Evolutionary conservation across 2,113 vertebrate genomes (phyloP), one percentile per base, ranked within the genome.

Genomic region (Lepus europaeus): DNA sequence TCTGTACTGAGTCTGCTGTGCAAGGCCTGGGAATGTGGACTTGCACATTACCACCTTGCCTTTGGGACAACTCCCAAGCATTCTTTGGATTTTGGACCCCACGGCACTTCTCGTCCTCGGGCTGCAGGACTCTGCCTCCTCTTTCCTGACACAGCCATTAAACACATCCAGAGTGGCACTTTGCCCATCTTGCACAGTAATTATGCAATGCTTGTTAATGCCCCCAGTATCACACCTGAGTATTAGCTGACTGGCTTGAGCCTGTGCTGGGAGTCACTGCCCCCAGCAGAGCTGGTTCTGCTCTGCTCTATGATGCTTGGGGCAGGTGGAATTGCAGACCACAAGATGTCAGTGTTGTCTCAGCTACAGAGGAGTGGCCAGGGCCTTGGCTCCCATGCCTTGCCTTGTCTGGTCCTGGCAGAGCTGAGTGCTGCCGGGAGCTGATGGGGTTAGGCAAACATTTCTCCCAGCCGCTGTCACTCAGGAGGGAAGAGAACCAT

Each of bases 281-380:
- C n/a, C n/a, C n/a, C n/a, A n/a, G n/a, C n/a, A n/a, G n/a, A n/a
- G n/a, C n/a, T n/a, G n/a, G n/a, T n/a, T n/a, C n/a, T n/a, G n/a
- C n/a, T n/a, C n/a, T 80, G 68, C 23, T 8, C 27, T 6, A 25
- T 8, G 29, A 73, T 6, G 27, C 20, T 56, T 88, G 22, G 33
- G 29, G 33, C 66, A 51, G 45, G 83, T 33, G 53, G 79, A 59
- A 73, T 82, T 90, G 31, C 10, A 53, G 96, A 78, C 98, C 98
- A 98, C 98, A 97, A 98, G 98, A 96, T 98, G 98, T 98, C 98
- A 98, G 97, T 98, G 97, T 98, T 96, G 98, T 82, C 97, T 95
- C 91, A 64, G 97, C 49, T 94, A 97, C 78, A 22, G 59, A 36
- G 9, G n/a, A 91, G 22, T 9, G 0, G n/a, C 22, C 17, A 11